Evolutionary conservation across 2,797 vertebrate species (phyloP).

Genomic region (Alfaro cultratus): DNA sequence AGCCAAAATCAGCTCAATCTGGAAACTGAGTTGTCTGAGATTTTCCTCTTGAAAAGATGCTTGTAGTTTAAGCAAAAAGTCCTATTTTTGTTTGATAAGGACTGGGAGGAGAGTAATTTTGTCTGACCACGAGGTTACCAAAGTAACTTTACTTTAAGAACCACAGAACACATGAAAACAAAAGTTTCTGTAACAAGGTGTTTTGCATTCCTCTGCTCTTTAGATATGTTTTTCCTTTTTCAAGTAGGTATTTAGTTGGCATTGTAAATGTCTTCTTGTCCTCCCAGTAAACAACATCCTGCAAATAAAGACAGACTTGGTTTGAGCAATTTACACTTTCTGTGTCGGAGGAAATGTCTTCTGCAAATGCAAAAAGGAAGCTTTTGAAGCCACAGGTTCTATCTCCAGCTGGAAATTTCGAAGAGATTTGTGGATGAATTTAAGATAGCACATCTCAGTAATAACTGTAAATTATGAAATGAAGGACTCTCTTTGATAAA

Average conservation of each 20-base stretch:
- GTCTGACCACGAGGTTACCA: background rate
- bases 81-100: background rate
- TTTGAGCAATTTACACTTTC: background rate
- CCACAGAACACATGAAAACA: slow-evolving; percentile 17
- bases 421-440: background rate
- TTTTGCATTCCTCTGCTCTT: background rate
- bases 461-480: background rate
- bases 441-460: background rate
- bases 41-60: background rate
- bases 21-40: background rate
- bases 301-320: background rate
- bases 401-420: background rate
- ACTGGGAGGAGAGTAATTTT: background rate
- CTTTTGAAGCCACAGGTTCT: background rate
- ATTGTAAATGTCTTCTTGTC: background rate
- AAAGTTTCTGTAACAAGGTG: background rate
- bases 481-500: background rate
- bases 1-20: background rate
- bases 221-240: background rate
- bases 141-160: background rate
- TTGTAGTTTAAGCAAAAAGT: background rate
- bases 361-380: background rate
- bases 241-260: background rate
- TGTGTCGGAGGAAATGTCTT: background rate
- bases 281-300: background rate